phyloP scores from a whole-genome alignment of 2,888 invertebrate species.

The Hartigia nigra region DNA sequence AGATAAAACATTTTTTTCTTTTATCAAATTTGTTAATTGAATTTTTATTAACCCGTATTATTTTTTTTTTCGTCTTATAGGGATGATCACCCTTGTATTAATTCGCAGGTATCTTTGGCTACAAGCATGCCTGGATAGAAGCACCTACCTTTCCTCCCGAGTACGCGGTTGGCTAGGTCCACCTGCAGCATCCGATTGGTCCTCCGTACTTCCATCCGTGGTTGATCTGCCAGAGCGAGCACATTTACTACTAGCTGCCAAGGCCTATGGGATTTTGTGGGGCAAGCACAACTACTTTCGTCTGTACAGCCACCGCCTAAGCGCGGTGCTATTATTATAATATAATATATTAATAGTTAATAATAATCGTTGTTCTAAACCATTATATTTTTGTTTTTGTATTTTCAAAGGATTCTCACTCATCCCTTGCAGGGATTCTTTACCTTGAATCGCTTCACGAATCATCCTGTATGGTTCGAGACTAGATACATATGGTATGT shows the following conservation, averaged over 20 bases:
- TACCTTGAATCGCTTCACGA: neutral
- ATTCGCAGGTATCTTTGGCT: slow-evolving; percentile 4
- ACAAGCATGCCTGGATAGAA: slow-evolving; percentile 18
- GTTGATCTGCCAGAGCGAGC: slow-evolving; percentile 57
- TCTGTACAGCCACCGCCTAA: slow-evolving; percentile 21
- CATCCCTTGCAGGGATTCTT: neutral
- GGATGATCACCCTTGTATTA: neutral
- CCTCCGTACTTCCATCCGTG: slow-evolving; percentile 42
- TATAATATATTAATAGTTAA: neutral
- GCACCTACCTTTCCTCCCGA: slow-evolving; percentile 46
- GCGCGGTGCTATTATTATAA: neutral
- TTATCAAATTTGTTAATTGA: neutral
- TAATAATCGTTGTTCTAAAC: neutral
- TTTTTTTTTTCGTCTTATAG: neutral
- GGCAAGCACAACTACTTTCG: slow-evolving; percentile 19
- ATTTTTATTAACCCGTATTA: neutral
- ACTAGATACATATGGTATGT: neutral
- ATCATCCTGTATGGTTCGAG: neutral
- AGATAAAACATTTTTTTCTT: too few species aligned
- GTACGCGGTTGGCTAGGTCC: slow-evolving; percentile 41
- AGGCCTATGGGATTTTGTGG: slow-evolving; percentile 10
- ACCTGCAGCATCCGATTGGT: slow-evolving; percentile 44
- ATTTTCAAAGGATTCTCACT: neutral
- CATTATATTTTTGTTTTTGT: neutral
- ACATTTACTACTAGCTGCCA: slow-evolving; percentile 54